Percentiles rank a stretch among this genome's conserved stretches.
These are phyloP conservation scores for Beris chalybata DNA, from an alignment of 2,888 invertebrate species.

Conservation along the genomic window DNA sequence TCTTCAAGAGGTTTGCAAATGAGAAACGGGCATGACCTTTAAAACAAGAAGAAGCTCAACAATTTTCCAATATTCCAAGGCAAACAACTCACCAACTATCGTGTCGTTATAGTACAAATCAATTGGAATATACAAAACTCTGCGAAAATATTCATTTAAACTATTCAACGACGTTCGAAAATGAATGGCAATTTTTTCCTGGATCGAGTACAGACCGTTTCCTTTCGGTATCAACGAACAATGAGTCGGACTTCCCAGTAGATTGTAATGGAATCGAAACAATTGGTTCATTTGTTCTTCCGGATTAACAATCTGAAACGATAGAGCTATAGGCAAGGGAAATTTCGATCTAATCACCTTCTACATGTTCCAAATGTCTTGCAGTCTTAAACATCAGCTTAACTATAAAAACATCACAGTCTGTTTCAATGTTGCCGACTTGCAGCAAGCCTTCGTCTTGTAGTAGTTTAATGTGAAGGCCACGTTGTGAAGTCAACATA, in stretches of 20 bases:
- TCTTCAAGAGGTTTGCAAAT: conserved; percentile 45
- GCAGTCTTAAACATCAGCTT: conserved; percentile 48
- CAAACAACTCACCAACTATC: conserved; percentile 48
- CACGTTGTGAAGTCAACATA: conserved; percentile 52
- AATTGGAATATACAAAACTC: conserved; percentile 56
- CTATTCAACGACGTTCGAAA: conserved; percentile 57
- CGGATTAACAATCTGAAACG: conserved; percentile 42
- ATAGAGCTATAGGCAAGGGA: not conserved
- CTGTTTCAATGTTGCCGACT: conserved; percentile 49
- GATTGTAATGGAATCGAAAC: conserved; percentile 46
- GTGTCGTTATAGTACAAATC: conserved; percentile 54
- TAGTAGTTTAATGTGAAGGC: conserved; percentile 51
- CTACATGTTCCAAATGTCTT: conserved; percentile 43
- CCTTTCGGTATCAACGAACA: conserved; percentile 46
- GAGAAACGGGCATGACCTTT: conserved; percentile 47
- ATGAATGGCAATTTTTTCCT: conserved; percentile 57
- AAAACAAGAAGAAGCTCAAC: not conserved
- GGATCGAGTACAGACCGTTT: conserved; percentile 49
- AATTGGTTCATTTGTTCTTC: conserved; percentile 36
- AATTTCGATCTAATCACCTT: not conserved
- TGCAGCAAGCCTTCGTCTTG: conserved; percentile 52
- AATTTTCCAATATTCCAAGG: not conserved
- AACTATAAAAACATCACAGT: conserved; percentile 51
- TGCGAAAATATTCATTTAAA: conserved; percentile 55
- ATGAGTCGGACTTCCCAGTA: conserved; percentile 50